phyloP scores from a whole-genome alignment of 2,113 vertebrate species.

The Rallus limicola region DNA sequence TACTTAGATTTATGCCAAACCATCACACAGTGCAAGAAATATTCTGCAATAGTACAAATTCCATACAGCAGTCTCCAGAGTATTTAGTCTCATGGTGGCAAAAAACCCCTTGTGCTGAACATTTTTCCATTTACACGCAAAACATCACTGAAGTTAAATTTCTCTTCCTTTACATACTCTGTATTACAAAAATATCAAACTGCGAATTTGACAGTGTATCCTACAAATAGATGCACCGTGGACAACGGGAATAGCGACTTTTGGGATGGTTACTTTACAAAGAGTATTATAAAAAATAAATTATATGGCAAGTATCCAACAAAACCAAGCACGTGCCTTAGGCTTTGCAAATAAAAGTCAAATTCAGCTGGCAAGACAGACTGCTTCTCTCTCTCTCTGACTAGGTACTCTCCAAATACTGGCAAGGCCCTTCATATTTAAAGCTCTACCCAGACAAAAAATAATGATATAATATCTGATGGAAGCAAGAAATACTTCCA shows the following conservation, averaged over 20 bases:
- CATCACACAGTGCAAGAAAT: constrained; percentile 46
- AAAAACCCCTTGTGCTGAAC: not conserved
- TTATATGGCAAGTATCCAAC: constrained; percentile 68
- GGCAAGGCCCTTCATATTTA: constrained; percentile 44
- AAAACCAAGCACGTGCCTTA: constrained; percentile 58
- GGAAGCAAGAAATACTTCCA: constrained; percentile 71
- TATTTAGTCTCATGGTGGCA: constrained; percentile 28
- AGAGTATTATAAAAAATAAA: constrained; percentile 80
- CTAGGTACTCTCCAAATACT: constrained; percentile 18
- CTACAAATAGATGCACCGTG: constrained; percentile 54
- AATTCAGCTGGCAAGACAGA: constrained; percentile 59
- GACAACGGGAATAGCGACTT: constrained; percentile 53
- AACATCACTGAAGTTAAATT: constrained; percentile 23
- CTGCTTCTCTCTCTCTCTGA: constrained; percentile 31
- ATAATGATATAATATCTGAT: constrained; percentile 23
- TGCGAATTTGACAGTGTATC: constrained; percentile 52
- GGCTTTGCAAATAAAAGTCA: constrained; percentile 55
- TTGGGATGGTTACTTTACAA: constrained; percentile 65
- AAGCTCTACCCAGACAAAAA: constrained; percentile 41
- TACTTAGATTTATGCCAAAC: constrained; percentile 48
- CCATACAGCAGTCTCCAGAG: constrained; percentile 62
- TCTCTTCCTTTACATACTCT: constrained; percentile 41
- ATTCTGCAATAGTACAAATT: constrained; percentile 30
- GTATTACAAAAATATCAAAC: constrained; percentile 54
- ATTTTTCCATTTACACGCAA: constrained; percentile 51